Evolutionary conservation across 2,888 invertebrate genomes (phyloP), one percentile per base, ranked within the genome.

Genomic region (Portevinia maculata): DNA sequence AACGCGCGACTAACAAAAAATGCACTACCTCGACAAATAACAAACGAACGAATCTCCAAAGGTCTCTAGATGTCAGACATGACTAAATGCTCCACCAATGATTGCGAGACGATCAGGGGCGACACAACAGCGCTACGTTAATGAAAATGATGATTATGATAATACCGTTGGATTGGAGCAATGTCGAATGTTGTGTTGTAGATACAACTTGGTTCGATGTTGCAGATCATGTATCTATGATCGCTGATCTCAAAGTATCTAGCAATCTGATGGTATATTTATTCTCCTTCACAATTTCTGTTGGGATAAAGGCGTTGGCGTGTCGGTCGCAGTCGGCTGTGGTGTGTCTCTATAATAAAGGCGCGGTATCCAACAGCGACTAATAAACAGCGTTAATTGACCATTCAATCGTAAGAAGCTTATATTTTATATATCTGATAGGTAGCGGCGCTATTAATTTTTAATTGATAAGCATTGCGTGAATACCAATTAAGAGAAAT

Each of bases 11-110:
- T 41, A 70, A 64, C 17, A 15, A 37, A 39, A 13, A 48, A 50
- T 17, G 39, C 8, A 9, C 44, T 24, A 8, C 28, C 37, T 13
- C 34, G 24, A 4, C 57, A 30, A 52, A 15, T n/a, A 0, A 44
- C 52, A 13, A 39, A 24, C 17, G 37, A 52, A 37, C 53, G 46
- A 32, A 81, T 81, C 81, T 64, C 75, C 65, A 81, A 75, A 70
- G 70, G 75, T 81, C 81, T 81, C 75, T 81, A 81, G 75, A 81
- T 81, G 81, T 75, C 81, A 71, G 81, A 81, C 81, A 75, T 75
- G 65, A 81, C 81, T 81, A 75, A 81, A 81, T 70, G 79, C 62
- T 69, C 62, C 50, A 69, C 55, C 67, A 71, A 39, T 53, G 55
- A 74, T 79, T 74, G 70, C 70, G 41, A 70, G 59, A 60, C 70